These are phyloP conservation scores for Dasypolia templi DNA, from an alignment of 2,888 invertebrate genomes.

Conservation along the genomic window DNA sequence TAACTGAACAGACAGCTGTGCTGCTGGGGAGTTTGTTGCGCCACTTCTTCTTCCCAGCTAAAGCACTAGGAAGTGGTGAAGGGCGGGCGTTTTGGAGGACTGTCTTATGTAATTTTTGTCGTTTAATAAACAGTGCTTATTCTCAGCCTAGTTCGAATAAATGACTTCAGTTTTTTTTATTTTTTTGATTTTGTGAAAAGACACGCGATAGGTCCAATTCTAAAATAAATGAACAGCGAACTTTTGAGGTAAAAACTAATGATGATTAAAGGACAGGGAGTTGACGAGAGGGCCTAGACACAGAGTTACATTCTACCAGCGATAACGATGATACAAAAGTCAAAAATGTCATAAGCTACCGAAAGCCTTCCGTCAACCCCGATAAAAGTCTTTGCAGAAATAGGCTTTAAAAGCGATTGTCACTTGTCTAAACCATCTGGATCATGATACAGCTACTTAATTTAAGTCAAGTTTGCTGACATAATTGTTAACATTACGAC, in stretches of 20 bases:
- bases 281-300: not conserved
- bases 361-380: not conserved
- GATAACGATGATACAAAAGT: not conserved
- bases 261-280: not conserved
- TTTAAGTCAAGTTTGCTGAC: not conserved
- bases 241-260: not conserved
- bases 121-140: no score
- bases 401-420: not conserved
- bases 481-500: not conserved
- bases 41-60: no score
- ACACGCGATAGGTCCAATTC: not conserved
- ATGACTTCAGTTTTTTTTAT: no score
- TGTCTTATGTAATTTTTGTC: no score
- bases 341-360: not conserved
- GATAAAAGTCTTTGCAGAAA: not conserved
- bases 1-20: no score
- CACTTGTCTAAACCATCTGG: no score
- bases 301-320: not conserved
- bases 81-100: no score
- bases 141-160: no score
- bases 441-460: not conserved
- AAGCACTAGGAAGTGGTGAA: no score
- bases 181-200: no score
- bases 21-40: no score
- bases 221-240: not conserved